Conservation (phyloP, 1,140 invertebrate genomes). For the Teleopsis dalmanni region DNA sequence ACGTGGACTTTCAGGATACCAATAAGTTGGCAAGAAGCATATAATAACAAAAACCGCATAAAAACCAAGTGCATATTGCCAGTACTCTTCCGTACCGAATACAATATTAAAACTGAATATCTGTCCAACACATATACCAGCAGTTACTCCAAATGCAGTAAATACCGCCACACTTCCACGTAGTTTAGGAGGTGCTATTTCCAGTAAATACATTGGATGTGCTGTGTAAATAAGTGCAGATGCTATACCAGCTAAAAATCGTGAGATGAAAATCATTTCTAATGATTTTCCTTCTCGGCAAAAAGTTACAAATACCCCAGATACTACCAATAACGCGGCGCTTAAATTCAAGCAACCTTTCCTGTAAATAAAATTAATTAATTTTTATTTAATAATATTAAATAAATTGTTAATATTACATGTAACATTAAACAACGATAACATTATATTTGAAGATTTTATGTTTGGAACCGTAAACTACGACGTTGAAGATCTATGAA, state of each 20-base stretch:
- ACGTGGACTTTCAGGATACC: slow-evolving; percentile 77
- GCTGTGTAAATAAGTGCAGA: slow-evolving; percentile 67
- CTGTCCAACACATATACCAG: slow-evolving; percentile 74
- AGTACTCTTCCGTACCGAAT: slow-evolving; percentile 51
- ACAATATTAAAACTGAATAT: slow-evolving; percentile 43
- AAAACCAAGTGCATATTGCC: slow-evolving; percentile 62
- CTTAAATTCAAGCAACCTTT: slow-evolving; percentile 31
- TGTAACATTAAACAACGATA: too few species aligned
- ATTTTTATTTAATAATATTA: too few species aligned
- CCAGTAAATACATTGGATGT: slow-evolving; percentile 78
- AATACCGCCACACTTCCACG: slow-evolving; percentile 73
- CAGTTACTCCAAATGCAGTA: slow-evolving; percentile 77
- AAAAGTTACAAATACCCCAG: slow-evolving; percentile 53
- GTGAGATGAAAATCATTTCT: slow-evolving; percentile 62
- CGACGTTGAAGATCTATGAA: too few species aligned
- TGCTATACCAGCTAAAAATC: slow-evolving; percentile 62
- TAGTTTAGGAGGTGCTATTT: slow-evolving; percentile 65
- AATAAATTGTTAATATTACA: too few species aligned
- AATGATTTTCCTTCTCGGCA: slow-evolving; percentile 56
- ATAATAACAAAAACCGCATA: slow-evolving; percentile 54
- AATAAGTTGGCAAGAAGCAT: slow-evolving; percentile 50
- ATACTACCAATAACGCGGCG: slow-evolving; percentile 21
- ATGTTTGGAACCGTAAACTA: too few species aligned
- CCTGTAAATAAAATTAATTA: slow-evolving; percentile 14
- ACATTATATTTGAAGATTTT: too few species aligned